Base-by-base conservation (phyloP, 2,888 invertebrate species). In the Macaria notata region DNA sequence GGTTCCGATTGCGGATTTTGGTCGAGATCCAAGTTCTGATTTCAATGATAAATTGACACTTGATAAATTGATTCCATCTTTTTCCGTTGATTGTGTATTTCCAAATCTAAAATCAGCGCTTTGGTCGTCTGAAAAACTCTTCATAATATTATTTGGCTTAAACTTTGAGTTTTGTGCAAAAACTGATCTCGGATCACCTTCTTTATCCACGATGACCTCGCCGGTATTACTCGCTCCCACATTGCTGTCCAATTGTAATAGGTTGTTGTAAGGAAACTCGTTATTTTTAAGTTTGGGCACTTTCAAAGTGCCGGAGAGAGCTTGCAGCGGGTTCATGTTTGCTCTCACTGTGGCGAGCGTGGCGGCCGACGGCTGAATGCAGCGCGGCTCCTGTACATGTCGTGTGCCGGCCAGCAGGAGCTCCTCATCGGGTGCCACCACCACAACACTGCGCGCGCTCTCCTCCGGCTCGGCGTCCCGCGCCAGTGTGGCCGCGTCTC, bases 401-500 rank as follows among this genome's bases (percentile, higher is more conserved):
- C 85, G 81, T n/a, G 80, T 78, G 71, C 85, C 78, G 4, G 33
- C 33, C 33, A 33, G 33, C 33, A 6, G 4, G 33, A 6, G 4
- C 33, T 6, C 33, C 33, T 33, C 33, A 4, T 6, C 33, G 33
- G 33, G 33, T 6, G 4, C 33, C 33, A 33, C 4, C 33, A 33
- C 4, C 33, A 33, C 33, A 31, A 83, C 65, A 60, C 80, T 82
- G 56, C 71, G 72, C 9, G 73, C 72, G 62, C 73, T 74, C 65
- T 79, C 78, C 49, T 76, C 75, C 3, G 78, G 70, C 1, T 62
- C 46, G 6, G 71, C 62, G 29, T 84, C 82, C 30, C 65, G 59
- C 9, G 63, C 69, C 59, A 66, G 69, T 60, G 81, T 81, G 0
- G 81, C 81, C 31, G 84, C 86, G 38, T 90, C 89, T 64, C 89